Evolutionary conservation across 2,888 invertebrate genomes (phyloP).

Genomic region (Ophonus ardosiacus): DNA sequence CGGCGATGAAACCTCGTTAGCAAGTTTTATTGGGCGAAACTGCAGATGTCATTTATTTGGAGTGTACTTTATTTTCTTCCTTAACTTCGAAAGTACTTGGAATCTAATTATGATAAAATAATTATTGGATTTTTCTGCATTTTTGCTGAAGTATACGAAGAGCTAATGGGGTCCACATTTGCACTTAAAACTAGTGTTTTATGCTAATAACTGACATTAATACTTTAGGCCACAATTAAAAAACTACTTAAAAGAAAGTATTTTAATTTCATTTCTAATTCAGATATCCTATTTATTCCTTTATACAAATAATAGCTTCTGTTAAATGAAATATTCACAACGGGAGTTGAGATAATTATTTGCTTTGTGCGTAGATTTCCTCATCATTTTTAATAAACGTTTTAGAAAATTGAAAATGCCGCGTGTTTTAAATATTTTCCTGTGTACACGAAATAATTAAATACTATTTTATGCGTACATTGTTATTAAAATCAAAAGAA

Average conservation of each 20-base stretch:
- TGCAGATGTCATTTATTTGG: conserved; percentile 14
- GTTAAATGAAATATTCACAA: conserved; percentile 47
- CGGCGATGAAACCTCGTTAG: conserved; percentile 29
- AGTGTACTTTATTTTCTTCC: conserved; percentile 29
- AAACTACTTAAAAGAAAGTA: conserved; percentile 13
- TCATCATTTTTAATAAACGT: conserved; percentile 11
- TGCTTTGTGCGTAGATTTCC: conserved; percentile 9
- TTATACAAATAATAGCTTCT: conserved; percentile 17
- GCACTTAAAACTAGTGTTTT: conserved; percentile 33
- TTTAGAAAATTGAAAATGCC: conserved; percentile 26
- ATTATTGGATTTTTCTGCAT: conserved; percentile 20
- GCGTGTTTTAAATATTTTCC: conserved; percentile 2
- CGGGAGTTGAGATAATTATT: conserved; percentile 16
- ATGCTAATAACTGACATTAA: conserved; percentile 37
- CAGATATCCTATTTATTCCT: conserved; percentile 7
- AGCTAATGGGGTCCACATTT: conserved; percentile 1
- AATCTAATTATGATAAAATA: conserved; percentile 33
- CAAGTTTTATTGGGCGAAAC: conserved; percentile 1
- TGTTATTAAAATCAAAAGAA: conserved; percentile 21
- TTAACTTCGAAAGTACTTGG: background rate
- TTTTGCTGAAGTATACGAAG: background rate
- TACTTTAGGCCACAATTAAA: conserved; percentile 21
- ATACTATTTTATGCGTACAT: background rate
- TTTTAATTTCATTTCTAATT: conserved; percentile 37
- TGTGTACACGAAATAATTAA: conserved; percentile 5